Percentiles rank a stretch among this genome's conserved stretches.
These are phyloP conservation scores for Torymus auratus DNA, from an alignment of 2,888 invertebrate genomes.

Conservation along the genomic window DNA sequence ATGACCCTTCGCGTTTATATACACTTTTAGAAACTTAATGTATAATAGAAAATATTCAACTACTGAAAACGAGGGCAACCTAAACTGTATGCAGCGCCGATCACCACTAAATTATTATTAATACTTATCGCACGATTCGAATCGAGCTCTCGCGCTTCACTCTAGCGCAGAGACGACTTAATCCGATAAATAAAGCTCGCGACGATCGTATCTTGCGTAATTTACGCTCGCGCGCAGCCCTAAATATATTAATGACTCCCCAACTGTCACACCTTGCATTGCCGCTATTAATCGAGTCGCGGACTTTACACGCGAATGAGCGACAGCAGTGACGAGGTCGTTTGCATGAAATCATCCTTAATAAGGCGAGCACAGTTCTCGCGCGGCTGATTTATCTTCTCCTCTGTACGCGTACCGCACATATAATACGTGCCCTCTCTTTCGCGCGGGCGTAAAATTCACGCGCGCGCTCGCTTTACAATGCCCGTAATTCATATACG, in stretches of 20 bases:
- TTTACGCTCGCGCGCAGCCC: not conserved
- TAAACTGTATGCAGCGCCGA: too few relatives aligned
- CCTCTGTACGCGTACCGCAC: not conserved
- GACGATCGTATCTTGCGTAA: conserved; percentile 13
- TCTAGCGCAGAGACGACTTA: conserved; percentile 11
- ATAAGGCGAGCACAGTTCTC: not conserved
- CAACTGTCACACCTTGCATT: not conserved
- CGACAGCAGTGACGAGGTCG: not conserved
- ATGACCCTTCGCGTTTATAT: too few relatives aligned
- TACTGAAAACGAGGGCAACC: too few relatives aligned
- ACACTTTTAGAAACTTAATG: too few relatives aligned
- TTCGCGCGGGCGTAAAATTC: not conserved
- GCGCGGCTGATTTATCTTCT: not conserved
- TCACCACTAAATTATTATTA: not conserved
- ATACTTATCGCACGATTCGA: conserved; percentile 1
- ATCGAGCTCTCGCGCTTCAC: not conserved
- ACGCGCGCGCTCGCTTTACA: conserved; percentile 18
- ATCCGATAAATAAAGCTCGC: conserved; percentile 20
- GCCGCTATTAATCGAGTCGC: conserved; percentile 4
- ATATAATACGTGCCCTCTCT: not conserved
- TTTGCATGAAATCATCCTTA: conserved; percentile 17
- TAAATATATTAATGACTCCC: conserved; percentile 11
- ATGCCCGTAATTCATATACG: conserved; percentile 43
- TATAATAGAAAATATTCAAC: too few relatives aligned
- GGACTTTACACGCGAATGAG: not conserved